Conservation (phyloP, 2,113 vertebrate genomes). For the Heterocephalus glaber region DNA sequence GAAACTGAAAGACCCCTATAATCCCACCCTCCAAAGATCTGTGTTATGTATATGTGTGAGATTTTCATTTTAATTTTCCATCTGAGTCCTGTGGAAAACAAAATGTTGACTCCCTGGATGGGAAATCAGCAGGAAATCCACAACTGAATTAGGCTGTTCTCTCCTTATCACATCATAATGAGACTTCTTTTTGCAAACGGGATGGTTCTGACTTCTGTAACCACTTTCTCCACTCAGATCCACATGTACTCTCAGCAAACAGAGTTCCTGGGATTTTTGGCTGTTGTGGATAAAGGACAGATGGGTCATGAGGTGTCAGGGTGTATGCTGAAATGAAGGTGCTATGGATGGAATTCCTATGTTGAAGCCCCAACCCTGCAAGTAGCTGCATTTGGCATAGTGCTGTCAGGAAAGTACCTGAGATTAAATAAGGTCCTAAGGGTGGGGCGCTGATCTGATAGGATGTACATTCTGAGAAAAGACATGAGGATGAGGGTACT, state of each 20-base stretch:
- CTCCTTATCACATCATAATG: too few species aligned
- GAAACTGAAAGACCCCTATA: neutral
- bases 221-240: neutral
- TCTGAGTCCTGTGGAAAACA: constrained; percentile 4
- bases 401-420: neutral
- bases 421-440: neutral
- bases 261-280: neutral
- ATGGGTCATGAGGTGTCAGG: neutral
- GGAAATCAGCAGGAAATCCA: neutral
- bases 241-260: neutral
- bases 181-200: neutral
- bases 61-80: constrained; percentile 44
- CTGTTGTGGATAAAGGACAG: neutral
- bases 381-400: neutral
- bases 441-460: neutral
- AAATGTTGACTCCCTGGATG: neutral
- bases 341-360: neutral
- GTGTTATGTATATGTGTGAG: neutral
- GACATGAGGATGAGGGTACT: neutral
- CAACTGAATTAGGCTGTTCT: neutral
- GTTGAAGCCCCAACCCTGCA: neutral
- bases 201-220: neutral
- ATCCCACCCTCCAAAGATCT: neutral
- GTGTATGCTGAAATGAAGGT: neutral
- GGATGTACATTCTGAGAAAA: neutral